Base-by-base conservation (phyloP, 2,797 vertebrate species). In the Oryzias dopingdopingensis region DNA sequence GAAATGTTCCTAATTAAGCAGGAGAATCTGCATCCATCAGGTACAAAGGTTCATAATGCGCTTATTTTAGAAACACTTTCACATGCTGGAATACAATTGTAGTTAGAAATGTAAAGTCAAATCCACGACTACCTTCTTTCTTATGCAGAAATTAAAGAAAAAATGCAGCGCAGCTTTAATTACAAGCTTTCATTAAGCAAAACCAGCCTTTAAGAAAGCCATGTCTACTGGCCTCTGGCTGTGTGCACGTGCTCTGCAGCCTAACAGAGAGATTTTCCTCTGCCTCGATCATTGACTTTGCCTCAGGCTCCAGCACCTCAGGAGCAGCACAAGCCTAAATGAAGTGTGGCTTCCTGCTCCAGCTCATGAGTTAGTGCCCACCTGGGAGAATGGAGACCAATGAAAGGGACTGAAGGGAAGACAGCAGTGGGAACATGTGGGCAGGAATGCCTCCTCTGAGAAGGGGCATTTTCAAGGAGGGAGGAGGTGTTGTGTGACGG, bases 311-410 rank as follows among this genome's bases (percentile, higher is more conserved):
- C 59, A 8, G 59, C 66, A 29, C 66, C 72, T 81, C 71, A 61
- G 71, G 74, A 82, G 86, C 76, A 71, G 80, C 48, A 42, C 59
- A 62, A 44, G 62, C 59, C 70, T 72, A 85, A 85, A 87, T 86
- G 84, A 84, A 86, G 85, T 87, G 79, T 86, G 82, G 65, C 85
- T 88, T 74, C 60, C 72, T 40, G 47, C 85, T 79, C 53, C 48
- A 58, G 63, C 74, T 79, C 75, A 53, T 53, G 73, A 83, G 79
- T 88, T 87, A 86, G 68, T 72, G 59, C 56, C 45, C 80, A 82
- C 64, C 78, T 76, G 64, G 72, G 78, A 77, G 72, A 74, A 62
- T 71, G 29, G 0, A 53, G 66, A 49, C 40, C 62, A 68, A 58
- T 67, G 70, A 79, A 48, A 51, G 54, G 29, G 62, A 64, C 43